Base-by-base conservation (phyloP, 2,797 vertebrate genomes). In the Lophotriccus pileatus region DNA sequence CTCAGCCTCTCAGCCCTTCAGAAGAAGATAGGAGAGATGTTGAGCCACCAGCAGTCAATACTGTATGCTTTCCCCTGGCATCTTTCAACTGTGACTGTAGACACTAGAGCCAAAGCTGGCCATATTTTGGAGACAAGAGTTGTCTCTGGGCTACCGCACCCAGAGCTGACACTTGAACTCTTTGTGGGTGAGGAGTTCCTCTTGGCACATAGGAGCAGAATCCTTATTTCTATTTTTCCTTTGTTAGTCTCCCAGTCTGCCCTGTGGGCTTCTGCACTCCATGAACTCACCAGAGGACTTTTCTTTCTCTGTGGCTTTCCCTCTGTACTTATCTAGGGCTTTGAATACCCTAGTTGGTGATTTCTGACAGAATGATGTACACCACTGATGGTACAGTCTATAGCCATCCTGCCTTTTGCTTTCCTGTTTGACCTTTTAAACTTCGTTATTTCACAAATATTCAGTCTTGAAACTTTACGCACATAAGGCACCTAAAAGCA, bases 391-490 rank as follows among this genome's bases (percentile, higher is more conserved):
- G 55, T 46, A 77, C 52, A 73, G 37, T 59, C 73, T 60, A 17
- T 22, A 92, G 64, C 23, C 56, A 69, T 53, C 39, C 76, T 93
- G 73, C 41, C 44, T 89, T 93, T 91, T 69, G 32, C 52, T 81
- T 87, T 83, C 73, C 77, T 68, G 52, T 62, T 93, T 76, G 84
- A 75, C 89, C 55, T 64, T 56, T 86, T 69, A 18, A 78, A 84
- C 39, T 87, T 88, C 1, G 3, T 58, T 91, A 76, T 81, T 93
- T 86, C 77, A 81, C 70, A 90, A 41, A 92, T 92, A 91, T 49
- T 94, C 62, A 46, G 58, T 80, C 76, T 73, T 66, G 62, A 91
- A 89, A 94, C 96, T 94, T 96, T 86, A 66, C 60, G 69, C 4
- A 4, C 59, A 87, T 58, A 53, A 86, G 85, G 66, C 58, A 50